A percentile compares a stretch with the other conserved stretches of the same genome.
These are phyloP conservation scores for Steinernema hermaphroditum DNA, from an alignment of 2,888 invertebrate genomes.

Conservation along the genomic window DNA sequence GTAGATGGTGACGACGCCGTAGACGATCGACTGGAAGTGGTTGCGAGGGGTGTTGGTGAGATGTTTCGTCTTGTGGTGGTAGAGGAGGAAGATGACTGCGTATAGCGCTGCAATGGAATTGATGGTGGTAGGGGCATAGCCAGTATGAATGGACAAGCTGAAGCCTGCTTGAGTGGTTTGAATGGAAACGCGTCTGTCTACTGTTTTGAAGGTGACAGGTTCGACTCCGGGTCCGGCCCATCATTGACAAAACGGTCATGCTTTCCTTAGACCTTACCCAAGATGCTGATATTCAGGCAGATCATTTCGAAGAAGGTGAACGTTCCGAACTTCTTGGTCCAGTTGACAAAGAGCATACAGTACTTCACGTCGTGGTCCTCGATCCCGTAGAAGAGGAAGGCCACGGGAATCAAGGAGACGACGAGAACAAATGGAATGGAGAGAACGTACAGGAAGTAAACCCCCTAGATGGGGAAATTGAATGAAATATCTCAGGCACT, in stretches of 20 bases:
- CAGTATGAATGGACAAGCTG: too few relatives aligned
- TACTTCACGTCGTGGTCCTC: slow-evolving; percentile 6
- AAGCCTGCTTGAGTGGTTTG: too few relatives aligned
- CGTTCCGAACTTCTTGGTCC: neutral
- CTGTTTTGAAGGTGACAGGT: too few relatives aligned
- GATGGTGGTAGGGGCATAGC: too few relatives aligned
- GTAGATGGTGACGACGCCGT: slow-evolving; percentile 21
- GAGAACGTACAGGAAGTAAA: neutral
- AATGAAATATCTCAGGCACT: neutral
- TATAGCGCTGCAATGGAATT: slow-evolving; percentile 9
- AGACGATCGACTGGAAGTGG: slow-evolving; percentile 13
- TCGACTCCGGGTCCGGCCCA: too few relatives aligned
- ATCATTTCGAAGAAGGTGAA: slow-evolving; percentile 21
- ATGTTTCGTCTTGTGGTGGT: slow-evolving; percentile 16
- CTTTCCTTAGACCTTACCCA: neutral
- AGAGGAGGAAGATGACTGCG: slow-evolving; percentile 21
- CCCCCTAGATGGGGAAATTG: neutral
- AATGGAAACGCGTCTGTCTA: too few relatives aligned
- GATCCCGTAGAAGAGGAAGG: slow-evolving; percentile 11
- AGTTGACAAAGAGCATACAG: neutral
- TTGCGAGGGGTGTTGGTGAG: neutral
- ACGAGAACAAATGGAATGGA: neutral
- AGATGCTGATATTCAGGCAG: neutral
- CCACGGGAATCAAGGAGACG: neutral
- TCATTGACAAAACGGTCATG: too few relatives aligned